Conservation (phyloP, 2,888 invertebrate species). For the Athrips mouffetella region DNA sequence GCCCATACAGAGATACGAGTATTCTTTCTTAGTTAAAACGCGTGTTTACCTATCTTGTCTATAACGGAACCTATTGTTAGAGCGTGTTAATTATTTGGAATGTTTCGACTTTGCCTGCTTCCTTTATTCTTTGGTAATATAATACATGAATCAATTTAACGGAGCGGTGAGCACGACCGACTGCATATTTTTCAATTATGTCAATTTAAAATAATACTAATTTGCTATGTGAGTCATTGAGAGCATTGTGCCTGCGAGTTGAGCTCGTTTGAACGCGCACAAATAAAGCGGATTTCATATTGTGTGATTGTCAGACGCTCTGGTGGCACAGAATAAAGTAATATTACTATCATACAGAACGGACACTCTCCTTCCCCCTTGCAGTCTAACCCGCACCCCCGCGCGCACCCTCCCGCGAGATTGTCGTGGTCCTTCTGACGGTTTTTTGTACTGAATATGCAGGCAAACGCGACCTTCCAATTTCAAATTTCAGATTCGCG, state of each 20-base stretch:
- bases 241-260: conserved; percentile 67
- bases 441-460: too few relatives aligned
- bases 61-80: conserved; percentile 9
- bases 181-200: conserved; percentile 79
- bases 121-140: conserved; percentile 51
- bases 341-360: too few relatives aligned
- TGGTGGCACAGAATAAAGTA: too few relatives aligned
- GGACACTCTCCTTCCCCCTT: too few relatives aligned
- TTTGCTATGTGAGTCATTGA: conserved; percentile 75
- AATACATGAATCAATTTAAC: conserved; percentile 76
- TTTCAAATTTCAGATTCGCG: too few relatives aligned
- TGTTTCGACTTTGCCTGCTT: conserved; percentile 26
- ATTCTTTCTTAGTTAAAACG: not conserved
- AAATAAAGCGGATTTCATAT: conserved; percentile 42
- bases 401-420: too few relatives aligned
- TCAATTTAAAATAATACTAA: conserved; percentile 79
- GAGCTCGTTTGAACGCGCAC: conserved; percentile 37
- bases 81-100: conserved; percentile 14
- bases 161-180: conserved; percentile 61
- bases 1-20: too few relatives aligned
- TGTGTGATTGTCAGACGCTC: conserved; percentile 22
- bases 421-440: too few relatives aligned
- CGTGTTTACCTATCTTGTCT: not conserved
- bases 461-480: too few relatives aligned
- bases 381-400: too few relatives aligned